Base-by-base conservation (phyloP, 2,113 vertebrate genomes). In the Phycodurus eques region DNA sequence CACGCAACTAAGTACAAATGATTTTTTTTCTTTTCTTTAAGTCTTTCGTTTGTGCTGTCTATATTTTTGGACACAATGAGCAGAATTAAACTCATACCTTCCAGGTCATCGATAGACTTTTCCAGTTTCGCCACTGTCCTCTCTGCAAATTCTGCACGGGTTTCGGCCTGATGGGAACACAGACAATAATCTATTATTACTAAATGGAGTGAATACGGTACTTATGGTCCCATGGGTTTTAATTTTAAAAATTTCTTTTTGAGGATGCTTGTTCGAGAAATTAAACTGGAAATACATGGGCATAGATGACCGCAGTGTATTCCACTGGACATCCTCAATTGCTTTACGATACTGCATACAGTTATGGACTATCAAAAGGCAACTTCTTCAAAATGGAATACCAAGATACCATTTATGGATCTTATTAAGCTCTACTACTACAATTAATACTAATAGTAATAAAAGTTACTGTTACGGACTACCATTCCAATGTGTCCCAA, bases 81-180 rank as follows among this genome's bases (percentile, higher is more conserved):
- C 22, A 12, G 2, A 44, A 43, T 12, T 44, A 27, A 62, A 71
- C 67, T 78, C 91, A 0, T 96, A 99, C 98, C 98, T 99, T 99
- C 98, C 92, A 99, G 94, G 82, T 99, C 98, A 68, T 99, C 98
- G 2, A 99, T 98, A 8, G 94, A 93, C 82, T 99, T 99, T 90
- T 99, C 98, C 95, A 99, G 94, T 94, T 99, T 99, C 77, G 98
- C 92, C 84, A 98, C 97, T 14, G 96, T 94, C 86, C 98, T 95
- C 88, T 99, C 98, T 1, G 98, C 96, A 92, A 99, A 99, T 81
- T 99, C 98, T 0, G 98, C 98, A 70, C 98, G 95, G 47, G 98
- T 99, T 91, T 99, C 98, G 63, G 98, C 98, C 98, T 99, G 71
- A 19, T n/a, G 75, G 59, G 44, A 78, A 71, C 62, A 88, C 72